Evolutionary conservation across 2,113 vertebrate species (phyloP).

Genomic region (Myotis lucifugus): DNA sequence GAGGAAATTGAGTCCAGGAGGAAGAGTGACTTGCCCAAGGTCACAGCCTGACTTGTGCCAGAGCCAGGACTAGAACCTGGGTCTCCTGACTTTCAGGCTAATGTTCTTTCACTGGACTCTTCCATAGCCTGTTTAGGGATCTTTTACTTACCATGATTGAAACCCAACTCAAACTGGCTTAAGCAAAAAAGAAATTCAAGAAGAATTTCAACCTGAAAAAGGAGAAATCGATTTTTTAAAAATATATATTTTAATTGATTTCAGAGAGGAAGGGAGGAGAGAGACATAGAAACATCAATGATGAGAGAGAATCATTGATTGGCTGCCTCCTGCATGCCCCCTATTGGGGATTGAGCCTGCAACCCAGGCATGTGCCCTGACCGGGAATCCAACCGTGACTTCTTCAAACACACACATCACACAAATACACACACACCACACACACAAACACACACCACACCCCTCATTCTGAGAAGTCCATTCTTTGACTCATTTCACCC

Average conservation of each 20-base stretch:
- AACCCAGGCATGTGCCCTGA: no score
- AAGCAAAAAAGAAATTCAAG: neutral
- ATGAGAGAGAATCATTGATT: no score
- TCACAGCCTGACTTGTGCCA: neutral
- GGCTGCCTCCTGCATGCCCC: no score
- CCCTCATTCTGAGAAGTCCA: neutral
- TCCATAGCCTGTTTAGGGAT: neutral
- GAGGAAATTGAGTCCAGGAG: neutral
- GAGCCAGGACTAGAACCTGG: neutral
- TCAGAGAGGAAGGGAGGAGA: no score
- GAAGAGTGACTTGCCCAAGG: neutral
- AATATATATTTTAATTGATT: no score
- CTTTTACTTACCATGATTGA: neutral
- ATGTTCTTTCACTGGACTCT: neutral
- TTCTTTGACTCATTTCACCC: neutral
- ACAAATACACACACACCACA: neutral
- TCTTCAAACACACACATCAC: neutral
- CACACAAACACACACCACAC: neutral
- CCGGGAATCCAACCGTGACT: no score
- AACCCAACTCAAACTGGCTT: neutral
- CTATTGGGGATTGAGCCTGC: no score
- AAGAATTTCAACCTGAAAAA: neutral
- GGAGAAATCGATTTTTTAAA: neutral
- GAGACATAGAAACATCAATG: no score
- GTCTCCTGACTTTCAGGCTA: neutral